Evolutionary conservation across 2,888 invertebrate genomes (phyloP).

Genomic region (Hemithea aestivaria): DNA sequence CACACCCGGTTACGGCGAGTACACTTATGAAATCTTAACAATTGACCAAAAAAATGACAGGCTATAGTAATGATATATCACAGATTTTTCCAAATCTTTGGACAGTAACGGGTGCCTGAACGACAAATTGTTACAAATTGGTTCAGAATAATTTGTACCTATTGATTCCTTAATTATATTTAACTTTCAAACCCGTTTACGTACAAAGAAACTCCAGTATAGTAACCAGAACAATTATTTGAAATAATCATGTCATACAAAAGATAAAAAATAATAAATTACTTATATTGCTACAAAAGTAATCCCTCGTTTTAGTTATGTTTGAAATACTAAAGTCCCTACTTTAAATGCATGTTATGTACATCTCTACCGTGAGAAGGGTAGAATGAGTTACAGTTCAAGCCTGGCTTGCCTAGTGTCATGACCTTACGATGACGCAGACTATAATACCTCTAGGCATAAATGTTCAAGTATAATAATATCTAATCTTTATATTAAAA

Average conservation of each 20-base stretch:
- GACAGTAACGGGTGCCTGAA: slow-evolving; percentile 73
- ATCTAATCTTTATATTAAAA: slow-evolving; percentile 73
- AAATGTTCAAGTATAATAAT: slow-evolving; percentile 51
- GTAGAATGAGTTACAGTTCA: slow-evolving; percentile 48
- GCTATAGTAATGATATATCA: slow-evolving; percentile 76
- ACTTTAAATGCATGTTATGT: slow-evolving; percentile 75
- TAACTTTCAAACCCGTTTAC: slow-evolving; percentile 67
- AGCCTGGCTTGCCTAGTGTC: slow-evolving; percentile 47
- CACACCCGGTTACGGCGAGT: slow-evolving; percentile 60
- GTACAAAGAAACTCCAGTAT: slow-evolving; percentile 68
- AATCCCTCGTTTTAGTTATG: slow-evolving; percentile 58
- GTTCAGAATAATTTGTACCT: slow-evolving; percentile 65
- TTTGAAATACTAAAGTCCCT: slow-evolving; percentile 64
- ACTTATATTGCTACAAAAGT: slow-evolving; percentile 70
- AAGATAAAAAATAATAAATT: slow-evolving; percentile 62
- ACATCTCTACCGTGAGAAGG: slow-evolving; percentile 61
- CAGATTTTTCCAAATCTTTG: slow-evolving; percentile 79
- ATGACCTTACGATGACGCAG: slow-evolving; percentile 47
- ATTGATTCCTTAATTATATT: slow-evolving; percentile 51
- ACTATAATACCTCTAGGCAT: slow-evolving; percentile 63
- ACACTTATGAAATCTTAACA: slow-evolving; percentile 69
- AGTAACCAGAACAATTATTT: slow-evolving; percentile 64
- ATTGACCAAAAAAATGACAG: slow-evolving; percentile 79
- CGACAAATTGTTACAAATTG: slow-evolving; percentile 42
- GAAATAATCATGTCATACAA: slow-evolving; percentile 61